Evolutionary conservation across 2,797 vertebrate genomes (phyloP).

Genomic region (Cephalopachus bancanus): DNA sequence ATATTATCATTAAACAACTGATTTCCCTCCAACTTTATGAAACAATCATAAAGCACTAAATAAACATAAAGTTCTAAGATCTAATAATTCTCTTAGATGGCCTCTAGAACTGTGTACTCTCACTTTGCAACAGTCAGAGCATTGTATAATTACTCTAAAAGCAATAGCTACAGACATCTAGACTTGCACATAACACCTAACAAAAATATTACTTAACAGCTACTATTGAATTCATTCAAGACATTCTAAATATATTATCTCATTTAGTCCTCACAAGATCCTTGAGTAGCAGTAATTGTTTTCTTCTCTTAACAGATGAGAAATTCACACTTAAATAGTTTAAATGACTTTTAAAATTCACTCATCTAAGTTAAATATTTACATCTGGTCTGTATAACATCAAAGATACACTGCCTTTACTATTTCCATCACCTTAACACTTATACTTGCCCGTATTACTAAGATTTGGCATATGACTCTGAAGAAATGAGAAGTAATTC

Average conservation of each 20-base stretch:
- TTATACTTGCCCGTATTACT: not conserved
- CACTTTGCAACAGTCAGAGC: not conserved
- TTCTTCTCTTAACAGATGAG: not conserved
- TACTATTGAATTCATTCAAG: not conserved
- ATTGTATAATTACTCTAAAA: not conserved
- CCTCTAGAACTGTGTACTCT: not conserved
- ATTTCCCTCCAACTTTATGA: constrained; percentile 14
- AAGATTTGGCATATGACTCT: not conserved
- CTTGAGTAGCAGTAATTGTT: not conserved
- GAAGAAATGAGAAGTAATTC: not conserved
- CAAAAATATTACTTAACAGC: not conserved
- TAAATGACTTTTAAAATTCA: constrained; percentile 32
- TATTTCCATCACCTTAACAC: not conserved
- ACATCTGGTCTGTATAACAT: not conserved
- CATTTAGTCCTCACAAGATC: not conserved
- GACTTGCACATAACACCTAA: not conserved
- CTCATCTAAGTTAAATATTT: not conserved
- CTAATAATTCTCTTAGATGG: not conserved
- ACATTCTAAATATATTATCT: not conserved
- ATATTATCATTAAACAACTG: not conserved
- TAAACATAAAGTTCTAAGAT: not conserved
- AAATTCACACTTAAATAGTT: not conserved
- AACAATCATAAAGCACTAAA: not conserved
- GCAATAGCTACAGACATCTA: not conserved
- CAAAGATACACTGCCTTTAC: constrained; percentile 22